phyloP scores from a whole-genome alignment of 2,888 invertebrate genomes.

The Ophion ventricosus region DNA sequence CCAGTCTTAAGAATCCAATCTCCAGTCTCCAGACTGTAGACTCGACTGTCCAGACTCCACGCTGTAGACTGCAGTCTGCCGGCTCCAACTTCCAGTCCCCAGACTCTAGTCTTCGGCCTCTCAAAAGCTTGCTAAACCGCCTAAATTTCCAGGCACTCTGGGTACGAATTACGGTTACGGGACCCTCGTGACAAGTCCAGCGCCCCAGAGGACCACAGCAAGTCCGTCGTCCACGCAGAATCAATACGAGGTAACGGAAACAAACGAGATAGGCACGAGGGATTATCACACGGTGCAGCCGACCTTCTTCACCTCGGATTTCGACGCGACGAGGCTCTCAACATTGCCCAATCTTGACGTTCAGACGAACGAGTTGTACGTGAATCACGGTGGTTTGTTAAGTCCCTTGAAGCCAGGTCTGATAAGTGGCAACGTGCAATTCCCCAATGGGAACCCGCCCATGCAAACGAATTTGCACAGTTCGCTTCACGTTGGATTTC shows the following conservation, averaged over 20 bases:
- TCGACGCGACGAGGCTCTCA: conserved; percentile 72
- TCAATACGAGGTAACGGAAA: conserved; percentile 79
- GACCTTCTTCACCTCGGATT: conserved; percentile 73
- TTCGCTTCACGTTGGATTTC: conserved; percentile 78
- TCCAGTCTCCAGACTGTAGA: too few relatives aligned
- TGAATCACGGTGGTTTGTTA: conserved; percentile 69
- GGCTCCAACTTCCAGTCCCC: background rate
- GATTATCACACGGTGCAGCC: conserved; percentile 73
- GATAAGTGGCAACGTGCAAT: conserved; percentile 69
- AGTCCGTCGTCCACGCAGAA: conserved; percentile 70
- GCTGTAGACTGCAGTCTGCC: too few relatives aligned
- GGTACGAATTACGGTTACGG: conserved; percentile 68
- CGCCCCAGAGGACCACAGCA: conserved; percentile 71
- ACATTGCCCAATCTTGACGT: conserved; percentile 71
- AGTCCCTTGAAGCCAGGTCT: conserved; percentile 60
- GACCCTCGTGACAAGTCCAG: conserved; percentile 69
- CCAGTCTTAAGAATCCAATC: too few relatives aligned
- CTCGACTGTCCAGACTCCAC: too few relatives aligned
- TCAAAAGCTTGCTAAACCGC: background rate
- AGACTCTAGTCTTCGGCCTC: background rate
- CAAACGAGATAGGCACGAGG: conserved; percentile 72
- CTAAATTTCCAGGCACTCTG: conserved; percentile 36
- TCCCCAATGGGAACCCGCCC: conserved; percentile 72
- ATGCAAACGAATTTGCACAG: conserved; percentile 80
- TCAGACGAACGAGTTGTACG: conserved; percentile 75